Evolutionary conservation across 1,140 invertebrate species (phyloP), one percentile per base, ranked within the genome.

Genomic region (Mactra quadrangularis): DNA sequence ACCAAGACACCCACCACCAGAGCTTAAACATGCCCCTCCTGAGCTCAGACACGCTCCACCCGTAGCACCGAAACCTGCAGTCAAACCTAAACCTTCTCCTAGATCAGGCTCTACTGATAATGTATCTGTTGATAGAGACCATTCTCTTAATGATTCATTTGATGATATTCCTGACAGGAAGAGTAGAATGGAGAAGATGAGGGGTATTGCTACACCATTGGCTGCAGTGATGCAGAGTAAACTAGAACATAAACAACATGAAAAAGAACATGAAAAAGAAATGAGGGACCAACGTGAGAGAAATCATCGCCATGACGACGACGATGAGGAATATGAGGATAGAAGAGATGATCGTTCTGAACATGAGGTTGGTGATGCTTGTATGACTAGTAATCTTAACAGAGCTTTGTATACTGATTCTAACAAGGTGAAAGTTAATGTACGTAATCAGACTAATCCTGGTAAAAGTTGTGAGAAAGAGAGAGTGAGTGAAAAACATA

Each of bases 141-240:
- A 17, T 35, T 78, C 76, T 33, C 35, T 81, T 1, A 59, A 70
- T 81, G 52, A 70, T 19, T 70, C 64, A 22, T 81, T 81, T 81
- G 77, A 81, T 47, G 77, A 81, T 47, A 52, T 60, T 22, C 64
- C 66, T 4, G 77, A 81, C 25, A 74, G 79, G 29, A 82, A 35
- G 31, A 82, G 79, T 47, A 60, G 27, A 33, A 64, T 82, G 71
- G 79, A 82, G 29, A 82, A 82, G 52, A 82, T 82, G 38, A 68
- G 74, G 74, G 79, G 68, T 72, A 68, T 82, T n/a, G 55, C 79
- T n/a, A 82, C 79, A 64, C 70, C 70, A n/a, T 31, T 82, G 45
- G 70, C 79, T 35, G 55, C 68, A 27, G 47, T 82, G 19, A 79
- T 79, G 60, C 62, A 79, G 64, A n/a, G 47, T n/a, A 47, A 74